Evolutionary conservation across 2,888 invertebrate genomes (phyloP), one percentile per base, ranked within the genome.

Genomic region (Protula sp.): DNA sequence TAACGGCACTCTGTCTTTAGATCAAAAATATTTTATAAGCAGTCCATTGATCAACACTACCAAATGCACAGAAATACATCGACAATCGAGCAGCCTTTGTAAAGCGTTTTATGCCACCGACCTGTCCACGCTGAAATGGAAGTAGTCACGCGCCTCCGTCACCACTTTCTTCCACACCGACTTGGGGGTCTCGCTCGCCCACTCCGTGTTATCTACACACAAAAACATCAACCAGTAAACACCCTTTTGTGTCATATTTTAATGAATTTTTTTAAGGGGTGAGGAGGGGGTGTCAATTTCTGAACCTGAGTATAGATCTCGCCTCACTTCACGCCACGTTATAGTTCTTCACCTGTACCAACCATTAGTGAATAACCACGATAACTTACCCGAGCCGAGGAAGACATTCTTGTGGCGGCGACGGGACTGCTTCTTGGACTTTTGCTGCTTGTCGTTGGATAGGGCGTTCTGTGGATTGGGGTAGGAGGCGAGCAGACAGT

Each of bases 111-210:
- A 14, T 3, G 14, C 28, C 2, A 67, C 74, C 65, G 62, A 80
- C 79, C 88, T 87, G 47, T 87, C 85, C 26, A 95, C 83, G 58
- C 90, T 90, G 84, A 89, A 97, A 71, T 93, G 92, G 85, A 90
- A 98, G 76, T 97, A 97, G 0, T 87, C 83, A 82, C 89, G 85
- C 22, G 91, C 84, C 76, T 94, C 94, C 52, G 87, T 85, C 74
- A 87, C 88, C 61, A 99, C 87, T 81, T 92, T 92, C 68, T 87
- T 84, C 92, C 97, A 98, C 53, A 99, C 84, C 2, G 87, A 84
- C 77, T 89, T 90, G 0, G 93, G 90, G 2, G 92, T 93, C 62
- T 95, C 84, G 65, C 86, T 85, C 2, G 91, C 88, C 97, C 97
- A 99, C 72, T 92, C 92, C 74, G 87, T 87, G 69, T 86, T 85